Evolutionary conservation across 2,888 invertebrate species (phyloP).

Genomic region (Amiota minor): DNA sequence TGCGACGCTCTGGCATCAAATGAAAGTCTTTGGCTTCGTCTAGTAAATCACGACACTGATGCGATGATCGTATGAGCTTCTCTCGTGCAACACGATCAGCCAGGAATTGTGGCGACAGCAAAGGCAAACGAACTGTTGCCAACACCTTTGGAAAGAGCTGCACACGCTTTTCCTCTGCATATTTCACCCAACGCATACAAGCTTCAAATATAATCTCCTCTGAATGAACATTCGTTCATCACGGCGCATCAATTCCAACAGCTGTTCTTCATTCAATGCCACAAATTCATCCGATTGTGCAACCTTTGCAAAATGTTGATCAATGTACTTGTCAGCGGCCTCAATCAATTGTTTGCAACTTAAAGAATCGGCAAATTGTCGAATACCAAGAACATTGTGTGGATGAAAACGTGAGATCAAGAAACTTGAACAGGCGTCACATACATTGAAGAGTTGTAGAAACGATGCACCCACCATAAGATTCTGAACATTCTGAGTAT

Average conservation of each 20-base stretch:
- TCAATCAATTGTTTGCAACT: conserved; percentile 81
- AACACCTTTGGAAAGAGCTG: conserved; percentile 81
- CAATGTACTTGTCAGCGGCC: conserved; percentile 85
- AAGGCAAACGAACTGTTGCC: conserved; percentile 83
- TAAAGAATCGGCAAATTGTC: conserved; percentile 86
- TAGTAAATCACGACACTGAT: conserved; percentile 87
- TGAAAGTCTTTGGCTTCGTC: conserved; percentile 93
- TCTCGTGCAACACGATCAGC: conserved; percentile 87
- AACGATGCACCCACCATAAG: conserved; percentile 89
- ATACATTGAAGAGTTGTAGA: conserved; percentile 84
- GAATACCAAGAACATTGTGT: conserved; percentile 85
- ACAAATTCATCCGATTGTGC: conserved; percentile 85
- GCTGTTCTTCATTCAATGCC: conserved; percentile 76
- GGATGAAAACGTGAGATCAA: conserved; percentile 85
- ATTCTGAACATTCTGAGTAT: conserved; percentile 86
- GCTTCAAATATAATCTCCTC: conserved; percentile 91
- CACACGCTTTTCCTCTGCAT: conserved; percentile 77
- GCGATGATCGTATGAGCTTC: conserved; percentile 83
- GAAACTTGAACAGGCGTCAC: conserved; percentile 88
- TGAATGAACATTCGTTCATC: conserved; percentile 83
- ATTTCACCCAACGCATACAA: conserved; percentile 85
- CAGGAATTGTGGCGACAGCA: conserved; percentile 86
- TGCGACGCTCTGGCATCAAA: conserved; percentile 87
- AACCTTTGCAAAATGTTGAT: conserved; percentile 81
- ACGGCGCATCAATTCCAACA: conserved; percentile 80